phyloP scores from a whole-genome alignment of 2,888 invertebrate genomes.

The Caenorhabditis sinica region DNA sequence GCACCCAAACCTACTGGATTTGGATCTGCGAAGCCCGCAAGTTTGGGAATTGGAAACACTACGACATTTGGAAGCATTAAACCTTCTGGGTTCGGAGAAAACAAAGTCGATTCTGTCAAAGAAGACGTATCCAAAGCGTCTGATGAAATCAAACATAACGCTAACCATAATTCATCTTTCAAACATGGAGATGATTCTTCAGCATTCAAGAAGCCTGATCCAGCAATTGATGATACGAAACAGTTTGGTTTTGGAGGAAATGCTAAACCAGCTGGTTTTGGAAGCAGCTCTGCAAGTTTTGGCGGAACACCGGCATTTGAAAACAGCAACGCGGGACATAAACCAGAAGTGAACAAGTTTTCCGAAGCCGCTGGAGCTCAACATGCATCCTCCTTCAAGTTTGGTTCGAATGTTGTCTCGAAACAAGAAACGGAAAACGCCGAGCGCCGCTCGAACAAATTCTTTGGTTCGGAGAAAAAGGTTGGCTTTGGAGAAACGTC shows the following conservation, averaged over 20 bases:
- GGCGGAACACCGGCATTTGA: not conserved
- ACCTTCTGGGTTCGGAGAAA: slow-evolving; percentile 11
- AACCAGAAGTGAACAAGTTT: too few species aligned
- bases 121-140: too few species aligned
- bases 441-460: not conserved
- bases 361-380: too few species aligned
- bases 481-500: not conserved
- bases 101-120: not conserved
- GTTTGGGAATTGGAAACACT: slow-evolving; percentile 14
- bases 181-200: too few species aligned
- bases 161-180: too few species aligned
- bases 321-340: too few species aligned
- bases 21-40: not conserved
- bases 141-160: too few species aligned
- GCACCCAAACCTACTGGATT: not conserved
- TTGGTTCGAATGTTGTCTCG: not conserved
- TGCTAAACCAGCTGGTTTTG: not conserved
- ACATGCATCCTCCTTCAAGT: too few species aligned
- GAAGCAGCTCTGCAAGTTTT: not conserved
- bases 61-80: not conserved
- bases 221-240: not conserved
- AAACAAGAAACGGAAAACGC: not conserved
- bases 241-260: not conserved
- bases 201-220: too few species aligned
- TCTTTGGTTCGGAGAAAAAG: not conserved